Evolutionary conservation across 92 coral and sea anemone genomes (phyloP), one percentile per base, ranked within the genome.

Genomic region (Bergia puertoricense): DNA sequence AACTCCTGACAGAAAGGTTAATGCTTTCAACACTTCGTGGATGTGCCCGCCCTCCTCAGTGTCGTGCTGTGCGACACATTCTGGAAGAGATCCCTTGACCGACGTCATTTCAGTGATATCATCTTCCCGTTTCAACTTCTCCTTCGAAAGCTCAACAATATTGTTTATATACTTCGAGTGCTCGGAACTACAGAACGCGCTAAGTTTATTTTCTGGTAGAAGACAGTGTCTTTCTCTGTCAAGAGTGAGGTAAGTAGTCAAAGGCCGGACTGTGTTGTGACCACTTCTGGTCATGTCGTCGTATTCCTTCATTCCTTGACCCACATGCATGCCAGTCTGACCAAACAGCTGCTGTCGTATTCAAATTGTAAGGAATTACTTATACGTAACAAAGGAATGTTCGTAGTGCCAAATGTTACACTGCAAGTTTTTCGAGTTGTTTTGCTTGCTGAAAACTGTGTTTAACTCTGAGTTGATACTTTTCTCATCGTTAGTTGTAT

Each of bases 91-190:
- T 36, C 44, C 38, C 69, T 18, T 51, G 44, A 16, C 39, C 41
- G 77, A 84, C 79, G 87, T 84, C 87, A 84, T 71, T 84, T 30
- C 30, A 37, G 1, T 10, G 30, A 69, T 84, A 84, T 82, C 86
- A 65, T 71, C 77, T 84, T 81, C 36, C 74, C 73, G 85, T 81
- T 81, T 56, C 72, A 40, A 11, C 38, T 84, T 54, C 54, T 48
- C 30, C 42, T n/a, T 69, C 44, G 74, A 13, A 6, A 83, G 79
- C 57, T 69, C 50, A 54, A 84, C 62, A 45, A 74, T 69, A 30
- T 83, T 83, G 86, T 83, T 83, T 83, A 37, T 83, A 51, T 71
- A 83, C 42, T 9, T 83, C n/a, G 77, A 83, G 77, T 83, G 62
- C 44, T 83, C 67, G 78, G 78, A 83, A 83, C 74, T 6, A 69